Conservation (phyloP, 2,113 vertebrate species). For the Prietella phreatophila region DNA sequence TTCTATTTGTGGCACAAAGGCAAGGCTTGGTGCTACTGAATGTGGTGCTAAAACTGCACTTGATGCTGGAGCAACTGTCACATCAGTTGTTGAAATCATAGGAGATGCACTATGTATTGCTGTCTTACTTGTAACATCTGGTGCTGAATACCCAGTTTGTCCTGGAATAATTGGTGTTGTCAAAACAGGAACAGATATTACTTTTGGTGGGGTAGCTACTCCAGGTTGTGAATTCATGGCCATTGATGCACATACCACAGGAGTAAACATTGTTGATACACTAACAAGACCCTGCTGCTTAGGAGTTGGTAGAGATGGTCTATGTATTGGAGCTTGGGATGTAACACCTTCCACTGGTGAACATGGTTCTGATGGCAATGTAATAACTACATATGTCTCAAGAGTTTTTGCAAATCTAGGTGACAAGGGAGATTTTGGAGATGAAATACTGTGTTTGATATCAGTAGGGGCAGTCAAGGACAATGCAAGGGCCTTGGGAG, state of each 20-base stretch:
- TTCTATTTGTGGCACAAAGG: background rate
- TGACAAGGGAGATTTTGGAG: conserved; percentile 90
- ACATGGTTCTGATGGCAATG: conserved; percentile 91
- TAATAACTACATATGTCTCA: conserved; percentile 96
- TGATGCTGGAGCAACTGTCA: conserved; percentile 34
- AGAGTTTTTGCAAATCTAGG: conserved; percentile 85
- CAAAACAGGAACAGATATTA: conserved; percentile 44
- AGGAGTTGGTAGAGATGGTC: conserved; percentile 60
- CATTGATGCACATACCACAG: conserved; percentile 30
- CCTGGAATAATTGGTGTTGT: conserved; percentile 31
- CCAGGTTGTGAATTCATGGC: conserved; percentile 40
- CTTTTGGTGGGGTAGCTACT: conserved; percentile 47
- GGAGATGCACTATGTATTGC: background rate
- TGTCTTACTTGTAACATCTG: background rate
- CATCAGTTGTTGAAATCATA: conserved; percentile 22
- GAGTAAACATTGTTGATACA: conserved; percentile 30
- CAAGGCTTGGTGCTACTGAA: background rate
- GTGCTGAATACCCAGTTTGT: background rate
- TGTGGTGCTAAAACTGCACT: background rate
- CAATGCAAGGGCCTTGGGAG: conserved; percentile 82
- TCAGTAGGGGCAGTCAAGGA: conserved; percentile 83
- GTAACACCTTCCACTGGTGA: conserved; percentile 86
- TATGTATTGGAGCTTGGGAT: conserved; percentile 69
- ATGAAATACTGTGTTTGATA: conserved; percentile 76
- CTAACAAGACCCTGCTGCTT: conserved; percentile 56